Conservation (phyloP, 2,888 invertebrate species). For the Limnephilus marmoratus region DNA sequence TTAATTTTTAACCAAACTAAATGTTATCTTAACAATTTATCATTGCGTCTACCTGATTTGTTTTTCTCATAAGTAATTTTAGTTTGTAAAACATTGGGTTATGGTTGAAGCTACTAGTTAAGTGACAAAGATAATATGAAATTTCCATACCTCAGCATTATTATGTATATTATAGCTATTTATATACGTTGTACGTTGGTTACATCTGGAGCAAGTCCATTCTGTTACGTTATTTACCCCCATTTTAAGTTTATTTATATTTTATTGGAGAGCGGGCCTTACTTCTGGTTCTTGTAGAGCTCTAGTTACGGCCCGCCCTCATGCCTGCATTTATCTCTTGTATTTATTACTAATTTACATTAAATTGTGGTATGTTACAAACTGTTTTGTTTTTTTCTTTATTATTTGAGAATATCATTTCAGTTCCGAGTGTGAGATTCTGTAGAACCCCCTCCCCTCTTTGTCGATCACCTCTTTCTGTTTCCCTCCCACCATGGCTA, state of each 20-base stretch:
- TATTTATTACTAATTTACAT: slow-evolving; percentile 85
- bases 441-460: slow-evolving; percentile 8
- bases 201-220: slow-evolving; percentile 73
- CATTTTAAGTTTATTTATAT: slow-evolving; percentile 68
- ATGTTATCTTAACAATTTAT: slow-evolving; percentile 75
- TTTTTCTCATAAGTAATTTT: slow-evolving; percentile 69
- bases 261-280: slow-evolving; percentile 75
- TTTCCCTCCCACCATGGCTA: neutral
- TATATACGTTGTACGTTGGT: slow-evolving; percentile 66
- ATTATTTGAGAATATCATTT: slow-evolving; percentile 45
- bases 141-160: slow-evolving; percentile 67
- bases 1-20: slow-evolving; percentile 80
- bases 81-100: slow-evolving; percentile 74
- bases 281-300: too few species aligned
- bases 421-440: slow-evolving; percentile 31
- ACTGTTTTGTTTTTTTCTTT: slow-evolving; percentile 67
- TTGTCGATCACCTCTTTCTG: neutral
- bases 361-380: slow-evolving; percentile 84
- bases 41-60: slow-evolving; percentile 77
- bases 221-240: slow-evolving; percentile 73
- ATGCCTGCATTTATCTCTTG: slow-evolving; percentile 83
- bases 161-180: slow-evolving; percentile 54
- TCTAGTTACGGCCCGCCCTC: slow-evolving; percentile 73
- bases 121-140: slow-evolving; percentile 65
- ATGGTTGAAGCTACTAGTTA: slow-evolving; percentile 69